Evolutionary conservation across 2,888 invertebrate genomes (phyloP).

Genomic region (Lepidocyrtoides sp.): DNA sequence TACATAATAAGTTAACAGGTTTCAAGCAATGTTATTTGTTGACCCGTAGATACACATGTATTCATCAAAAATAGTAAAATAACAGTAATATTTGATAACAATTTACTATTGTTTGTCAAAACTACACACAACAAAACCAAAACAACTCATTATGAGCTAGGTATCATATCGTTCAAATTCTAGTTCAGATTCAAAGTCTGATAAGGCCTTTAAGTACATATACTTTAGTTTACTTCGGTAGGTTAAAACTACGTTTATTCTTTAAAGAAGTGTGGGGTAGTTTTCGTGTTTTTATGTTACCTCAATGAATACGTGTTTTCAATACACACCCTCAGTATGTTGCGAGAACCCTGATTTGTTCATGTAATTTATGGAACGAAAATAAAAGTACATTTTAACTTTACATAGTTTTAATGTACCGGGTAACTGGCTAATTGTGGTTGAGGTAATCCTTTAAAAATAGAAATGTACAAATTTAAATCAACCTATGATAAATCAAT

Average conservation of each 20-base stretch:
- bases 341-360: background rate
- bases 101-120: background rate
- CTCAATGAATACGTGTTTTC: background rate
- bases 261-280: background rate
- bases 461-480: slow-evolving; percentile 31
- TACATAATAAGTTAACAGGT: slow-evolving; percentile 3
- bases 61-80: background rate
- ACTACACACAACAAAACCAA: slow-evolving; percentile 1
- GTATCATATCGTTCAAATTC: slow-evolving; percentile 78
- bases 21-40: background rate
- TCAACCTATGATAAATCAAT: slow-evolving; percentile 22
- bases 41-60: background rate
- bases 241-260: background rate
- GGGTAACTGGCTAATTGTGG: background rate
- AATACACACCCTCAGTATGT: background rate
- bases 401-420: background rate
- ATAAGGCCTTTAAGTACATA: slow-evolving; percentile 69
- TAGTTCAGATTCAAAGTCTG: slow-evolving; percentile 78
- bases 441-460: background rate
- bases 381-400: background rate
- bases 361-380: too few relatives aligned
- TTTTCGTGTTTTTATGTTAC: background rate
- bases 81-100: background rate
- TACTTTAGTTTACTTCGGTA: background rate
- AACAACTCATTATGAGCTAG: slow-evolving; percentile 65